phyloP scores from a whole-genome alignment of 2,888 invertebrate genomes.

The Lypha dubia region DNA sequence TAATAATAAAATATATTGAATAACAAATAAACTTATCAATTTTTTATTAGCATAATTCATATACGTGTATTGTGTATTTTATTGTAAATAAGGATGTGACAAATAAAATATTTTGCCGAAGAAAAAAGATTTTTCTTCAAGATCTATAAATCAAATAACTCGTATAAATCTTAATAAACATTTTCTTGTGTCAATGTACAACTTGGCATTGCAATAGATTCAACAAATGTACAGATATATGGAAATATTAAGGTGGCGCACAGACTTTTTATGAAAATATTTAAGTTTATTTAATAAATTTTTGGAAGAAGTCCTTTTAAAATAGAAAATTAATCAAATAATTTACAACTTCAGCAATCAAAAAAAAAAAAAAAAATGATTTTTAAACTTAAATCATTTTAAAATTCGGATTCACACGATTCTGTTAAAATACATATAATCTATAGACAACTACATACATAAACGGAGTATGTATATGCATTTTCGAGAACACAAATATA shows the following conservation, averaged over 20 bases:
- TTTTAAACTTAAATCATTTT: no score
- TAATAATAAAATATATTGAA: slow-evolving; percentile 4
- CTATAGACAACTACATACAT: neutral
- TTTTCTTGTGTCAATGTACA: slow-evolving; percentile 28
- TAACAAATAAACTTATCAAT: slow-evolving; percentile 10
- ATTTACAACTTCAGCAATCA: no score
- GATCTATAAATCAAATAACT: slow-evolving; percentile 43
- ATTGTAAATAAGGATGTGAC: slow-evolving; percentile 30
- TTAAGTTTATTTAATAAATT: no score
- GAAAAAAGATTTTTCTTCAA: neutral
- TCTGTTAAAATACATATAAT: neutral
- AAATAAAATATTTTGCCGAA: slow-evolving; percentile 25
- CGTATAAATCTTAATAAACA: slow-evolving; percentile 41
- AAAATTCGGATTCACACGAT: neutral
- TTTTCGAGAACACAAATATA: slow-evolving; percentile 14
- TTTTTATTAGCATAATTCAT: slow-evolving; percentile 11
- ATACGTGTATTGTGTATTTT: slow-evolving; percentile 14
- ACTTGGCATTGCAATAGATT: neutral
- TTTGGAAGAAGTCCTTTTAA: no score
- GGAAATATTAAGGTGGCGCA: neutral
- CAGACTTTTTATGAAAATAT: neutral
- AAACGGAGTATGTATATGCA: no score
- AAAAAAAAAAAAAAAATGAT: no score
- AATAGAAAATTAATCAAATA: no score
- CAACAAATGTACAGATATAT: neutral